Evolutionary conservation across 2,797 vertebrate species (phyloP).

Genomic region (Cossypha caffra): DNA sequence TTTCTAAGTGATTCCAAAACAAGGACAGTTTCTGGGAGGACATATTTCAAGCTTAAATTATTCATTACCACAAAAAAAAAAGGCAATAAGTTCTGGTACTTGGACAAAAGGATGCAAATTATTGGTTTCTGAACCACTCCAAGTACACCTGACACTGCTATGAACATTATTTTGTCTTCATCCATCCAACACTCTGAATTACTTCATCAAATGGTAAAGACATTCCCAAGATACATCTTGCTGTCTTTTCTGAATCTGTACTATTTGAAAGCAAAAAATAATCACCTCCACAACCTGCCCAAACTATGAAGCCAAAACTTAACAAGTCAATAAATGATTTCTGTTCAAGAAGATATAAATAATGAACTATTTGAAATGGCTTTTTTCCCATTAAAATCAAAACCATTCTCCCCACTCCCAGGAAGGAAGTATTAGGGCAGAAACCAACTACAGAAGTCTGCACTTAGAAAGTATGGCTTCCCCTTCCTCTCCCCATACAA

Average conservation of each 20-base stretch:
- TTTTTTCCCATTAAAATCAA: not conserved
- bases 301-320: not conserved
- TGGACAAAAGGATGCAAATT: not conserved
- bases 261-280: not conserved
- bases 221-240: not conserved
- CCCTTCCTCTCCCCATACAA: not conserved
- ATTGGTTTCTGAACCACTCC: not conserved
- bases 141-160: not conserved
- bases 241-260: not conserved
- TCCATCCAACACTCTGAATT: not conserved
- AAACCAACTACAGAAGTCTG: not conserved
- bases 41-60: not conserved
- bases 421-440: not conserved
- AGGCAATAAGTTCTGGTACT: not conserved
- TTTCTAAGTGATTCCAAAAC: not conserved
- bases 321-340: not conserved
- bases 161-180: not conserved
- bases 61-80: not conserved
- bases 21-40: not conserved
- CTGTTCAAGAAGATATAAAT: not conserved
- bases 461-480: not conserved
- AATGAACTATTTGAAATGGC: not conserved
- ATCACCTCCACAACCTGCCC: not conserved
- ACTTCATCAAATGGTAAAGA: not conserved
- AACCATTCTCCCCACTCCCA: not conserved